phyloP scores from a whole-genome alignment of 2,797 vertebrate genomes.

The Paramormyrops hopkinsi region DNA sequence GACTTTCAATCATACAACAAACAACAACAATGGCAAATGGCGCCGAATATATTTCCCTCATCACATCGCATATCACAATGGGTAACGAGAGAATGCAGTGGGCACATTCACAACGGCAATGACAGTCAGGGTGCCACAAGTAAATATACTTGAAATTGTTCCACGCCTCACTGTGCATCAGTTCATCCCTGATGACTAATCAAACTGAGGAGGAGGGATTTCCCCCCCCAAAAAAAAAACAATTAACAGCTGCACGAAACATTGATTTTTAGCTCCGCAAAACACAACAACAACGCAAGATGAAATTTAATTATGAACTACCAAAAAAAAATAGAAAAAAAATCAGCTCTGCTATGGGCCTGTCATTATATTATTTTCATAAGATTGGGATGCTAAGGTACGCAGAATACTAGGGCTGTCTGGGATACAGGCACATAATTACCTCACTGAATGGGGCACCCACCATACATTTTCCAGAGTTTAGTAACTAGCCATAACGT shows the following conservation, averaged over 20 bases:
- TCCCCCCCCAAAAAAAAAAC: neutral
- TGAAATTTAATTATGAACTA: slow-evolving; percentile 1
- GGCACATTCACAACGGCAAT: neutral
- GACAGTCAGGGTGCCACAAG: neutral
- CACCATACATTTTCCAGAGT: neutral
- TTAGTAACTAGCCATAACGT: neutral
- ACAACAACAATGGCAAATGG: neutral
- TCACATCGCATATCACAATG: neutral
- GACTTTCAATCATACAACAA: neutral
- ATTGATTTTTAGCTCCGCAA: neutral
- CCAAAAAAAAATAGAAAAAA: neutral
- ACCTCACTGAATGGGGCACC: neutral
- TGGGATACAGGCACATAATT: neutral
- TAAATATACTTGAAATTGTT: neutral
- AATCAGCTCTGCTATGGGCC: neutral
- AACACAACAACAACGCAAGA: neutral
- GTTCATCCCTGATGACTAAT: neutral
- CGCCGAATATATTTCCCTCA: neutral
- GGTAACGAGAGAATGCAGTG: neutral
- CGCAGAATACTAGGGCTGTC: neutral
- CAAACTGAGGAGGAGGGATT: neutral
- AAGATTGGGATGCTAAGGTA: neutral
- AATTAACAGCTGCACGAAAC: neutral
- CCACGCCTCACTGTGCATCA: neutral
- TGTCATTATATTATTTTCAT: neutral